Percentiles rank a stretch among this genome's conserved stretches.
Conservation (phyloP, 2,797 vertebrate species). For the Vipera ursinii region DNA sequence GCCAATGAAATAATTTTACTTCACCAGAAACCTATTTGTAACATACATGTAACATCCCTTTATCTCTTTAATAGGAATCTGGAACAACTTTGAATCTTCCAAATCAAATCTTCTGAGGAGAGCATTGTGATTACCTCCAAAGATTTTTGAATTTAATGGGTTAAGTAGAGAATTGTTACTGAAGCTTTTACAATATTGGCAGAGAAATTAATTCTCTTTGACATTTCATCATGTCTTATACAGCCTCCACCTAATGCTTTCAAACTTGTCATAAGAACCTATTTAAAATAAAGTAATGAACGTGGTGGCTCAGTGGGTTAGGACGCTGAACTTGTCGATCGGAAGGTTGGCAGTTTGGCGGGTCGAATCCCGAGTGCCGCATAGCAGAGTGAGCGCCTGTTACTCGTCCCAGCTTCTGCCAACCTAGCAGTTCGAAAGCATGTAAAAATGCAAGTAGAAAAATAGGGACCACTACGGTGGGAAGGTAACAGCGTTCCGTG, state of each 20-base stretch:
- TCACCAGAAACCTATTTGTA: not conserved
- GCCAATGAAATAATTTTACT: not conserved
- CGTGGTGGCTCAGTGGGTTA: no score
- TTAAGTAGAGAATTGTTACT: not conserved
- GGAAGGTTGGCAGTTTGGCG: no score
- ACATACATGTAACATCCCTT: not conserved
- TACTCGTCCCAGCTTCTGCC: no score
- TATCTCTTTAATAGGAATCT: not conserved
- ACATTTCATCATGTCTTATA: not conserved
- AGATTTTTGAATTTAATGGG: not conserved
- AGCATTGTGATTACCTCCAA: not conserved
- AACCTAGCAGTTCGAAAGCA: no score
- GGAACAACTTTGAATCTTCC: not conserved
- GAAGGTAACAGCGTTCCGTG: no score
- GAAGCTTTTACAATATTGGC: not conserved
- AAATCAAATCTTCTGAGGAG: not conserved
- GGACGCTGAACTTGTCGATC: no score
- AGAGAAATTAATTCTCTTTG: not conserved
- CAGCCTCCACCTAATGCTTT: not conserved
- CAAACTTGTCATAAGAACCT: not conserved
- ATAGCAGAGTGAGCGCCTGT: no score
- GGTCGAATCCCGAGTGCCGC: no score
- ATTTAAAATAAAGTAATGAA: not conserved
- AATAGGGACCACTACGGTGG: no score
- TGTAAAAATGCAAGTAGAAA: no score